Evolutionary conservation across 1,140 invertebrate genomes (phyloP), one percentile per base, ranked within the genome.

Genomic region (Stegodyphus dumicola): DNA sequence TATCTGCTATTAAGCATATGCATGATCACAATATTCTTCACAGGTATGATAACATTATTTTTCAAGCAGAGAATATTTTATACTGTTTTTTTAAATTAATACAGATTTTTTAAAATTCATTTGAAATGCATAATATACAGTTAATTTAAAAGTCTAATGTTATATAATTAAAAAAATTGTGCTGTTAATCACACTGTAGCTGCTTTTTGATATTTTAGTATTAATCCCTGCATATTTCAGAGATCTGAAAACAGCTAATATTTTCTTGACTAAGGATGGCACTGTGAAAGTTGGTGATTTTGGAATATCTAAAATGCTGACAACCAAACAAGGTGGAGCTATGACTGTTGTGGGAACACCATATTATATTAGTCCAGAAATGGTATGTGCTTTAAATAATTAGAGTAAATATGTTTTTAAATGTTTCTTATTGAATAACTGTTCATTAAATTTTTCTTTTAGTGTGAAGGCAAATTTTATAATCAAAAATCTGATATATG

Each of bases 351-450:
- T 95, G n/a, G 95, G 95, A 6, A 95, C 95, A 15, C 95, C 95
- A 4, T 95, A 95, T 90, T 95, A 95, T 89, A 94, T 95, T 85
- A 95, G 94, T 89, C 95, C 95, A 5, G 95, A 95, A 90, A 95
- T 95, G 94, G 94, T 94, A 91, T 60, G 7, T 56, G 56, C 9
- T 2, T 10, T 60, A 2, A 13, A 33, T 81, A n/a, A 11, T 87
- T 17, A 73, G 51, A 33, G 3, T 33, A 33, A 33, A 33, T 33
- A 33, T 33, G 33, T 33, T 33, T 33, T 33, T 33, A 33, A 33
- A 3, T 33, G 15, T 69, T 86, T 56, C 75, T 85, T 4, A 48
- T 70, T 11, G 18, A 48, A 70, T n/a, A 17, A 6, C 48, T 70
- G 11, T 33, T 74, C 4, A 74, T 74, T 18, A 6, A 15, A 76